Conservation (phyloP, 2,888 invertebrate genomes). For the Perizoma flavofasciatum region DNA sequence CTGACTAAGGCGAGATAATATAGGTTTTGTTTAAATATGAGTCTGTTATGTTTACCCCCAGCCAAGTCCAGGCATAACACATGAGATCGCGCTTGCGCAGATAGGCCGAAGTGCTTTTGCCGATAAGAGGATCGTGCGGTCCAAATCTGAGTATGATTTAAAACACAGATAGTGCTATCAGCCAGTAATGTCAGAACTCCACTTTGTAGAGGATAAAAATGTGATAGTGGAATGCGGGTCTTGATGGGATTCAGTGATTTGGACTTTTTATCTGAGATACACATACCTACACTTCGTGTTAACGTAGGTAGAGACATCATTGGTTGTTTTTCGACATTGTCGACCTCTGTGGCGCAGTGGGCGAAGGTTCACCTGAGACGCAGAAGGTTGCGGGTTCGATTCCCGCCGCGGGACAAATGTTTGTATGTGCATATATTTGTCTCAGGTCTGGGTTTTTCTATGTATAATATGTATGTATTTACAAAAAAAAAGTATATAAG, state of each 20-base stretch:
- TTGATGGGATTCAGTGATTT: slow-evolving; percentile 19
- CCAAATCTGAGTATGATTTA: slow-evolving; percentile 46
- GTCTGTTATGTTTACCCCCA: slow-evolving; percentile 37
- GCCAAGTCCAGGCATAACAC: slow-evolving; percentile 40
- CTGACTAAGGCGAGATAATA: too few species aligned
- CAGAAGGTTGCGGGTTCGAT: too few species aligned
- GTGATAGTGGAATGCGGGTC: slow-evolving; percentile 24
- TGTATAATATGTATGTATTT: too few species aligned
- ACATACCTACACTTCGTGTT: background rate
- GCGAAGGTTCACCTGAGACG: too few species aligned
- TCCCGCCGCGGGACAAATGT: too few species aligned
- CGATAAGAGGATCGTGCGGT: slow-evolving; percentile 41
- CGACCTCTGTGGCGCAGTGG: too few species aligned
- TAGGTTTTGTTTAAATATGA: background rate
- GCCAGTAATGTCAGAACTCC: slow-evolving; percentile 33
- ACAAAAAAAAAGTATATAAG: too few species aligned
- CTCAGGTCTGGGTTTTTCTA: too few species aligned
- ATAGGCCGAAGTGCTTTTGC: slow-evolving; percentile 43
- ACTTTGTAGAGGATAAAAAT: slow-evolving; percentile 37
- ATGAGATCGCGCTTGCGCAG: slow-evolving; percentile 38
- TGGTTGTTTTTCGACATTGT: too few species aligned
- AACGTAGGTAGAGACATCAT: too few species aligned
- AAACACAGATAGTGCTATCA: slow-evolving; percentile 33
- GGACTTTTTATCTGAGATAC: slow-evolving; percentile 18
- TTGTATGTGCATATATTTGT: too few species aligned